Evolutionary conservation across 2,888 invertebrate genomes (phyloP), one percentile per base, ranked within the genome.

Genomic region (Alviniconcha strummeri): DNA sequence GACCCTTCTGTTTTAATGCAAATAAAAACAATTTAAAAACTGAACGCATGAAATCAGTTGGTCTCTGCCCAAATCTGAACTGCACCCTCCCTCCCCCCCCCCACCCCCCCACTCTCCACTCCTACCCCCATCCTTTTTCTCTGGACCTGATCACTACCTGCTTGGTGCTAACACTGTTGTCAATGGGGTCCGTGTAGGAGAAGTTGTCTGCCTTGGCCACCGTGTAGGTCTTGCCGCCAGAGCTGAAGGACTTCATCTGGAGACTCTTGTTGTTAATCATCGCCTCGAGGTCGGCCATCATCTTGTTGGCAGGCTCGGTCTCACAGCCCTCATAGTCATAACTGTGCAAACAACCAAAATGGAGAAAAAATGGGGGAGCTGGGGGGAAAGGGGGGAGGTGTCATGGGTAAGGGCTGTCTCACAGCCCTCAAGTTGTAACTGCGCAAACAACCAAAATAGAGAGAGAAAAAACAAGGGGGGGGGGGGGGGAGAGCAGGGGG

Each of bases 291-390:
- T 95, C 95, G 4, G 94, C 94, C 96, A 99, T 98, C 97, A 99
- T 97, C 92, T 97, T 95, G 92, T 97, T 96, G 88, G 98, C 98
- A 0, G 96, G 96, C 7, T 96, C 97, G 76, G 97, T 95, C 72
- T 97, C 97, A 91, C 98, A 98, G 92, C 98, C 97, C 94, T 99
- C 99, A 94, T 99, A 99, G 94, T 99, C 99, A 93, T 99, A 99
- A 91, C 98, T 97, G 84, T n/a, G 36, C 36, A 36, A 36, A 36
- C 36, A 81, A 11, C 36, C 9, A 36, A 75, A 5, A 55, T 1
- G n/a, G 15, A 8, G 4, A 9, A 9, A 15, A 13, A 15, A 64
- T 64, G 11, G 15, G 64, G 11, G 11, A 64, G 11, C 64, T 64
- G 9, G 64, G 64, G 13, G 13, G 13, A 60, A n/a, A 1, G 9